These are phyloP conservation scores for Amitus sp. DNA, from an alignment of 2,888 invertebrate species.

Conservation along the genomic window DNA sequence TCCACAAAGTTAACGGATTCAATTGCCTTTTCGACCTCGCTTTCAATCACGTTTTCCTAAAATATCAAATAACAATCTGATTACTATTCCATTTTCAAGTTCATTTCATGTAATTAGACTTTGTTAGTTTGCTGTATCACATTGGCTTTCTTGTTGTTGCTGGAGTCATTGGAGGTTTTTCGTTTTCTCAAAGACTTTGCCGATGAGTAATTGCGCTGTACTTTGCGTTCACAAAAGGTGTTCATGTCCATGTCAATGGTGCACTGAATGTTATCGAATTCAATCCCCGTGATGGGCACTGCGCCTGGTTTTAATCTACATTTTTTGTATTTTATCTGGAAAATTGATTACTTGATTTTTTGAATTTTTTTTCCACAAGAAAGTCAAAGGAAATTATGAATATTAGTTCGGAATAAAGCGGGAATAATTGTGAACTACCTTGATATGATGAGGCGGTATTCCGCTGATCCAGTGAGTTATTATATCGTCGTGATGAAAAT, in stretches of 20 bases:
- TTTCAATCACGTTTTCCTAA: conserved; percentile 15
- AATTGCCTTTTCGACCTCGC: conserved; percentile 21
- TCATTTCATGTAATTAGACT: too few relatives aligned
- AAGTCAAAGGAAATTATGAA: not conserved
- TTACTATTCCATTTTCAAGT: too few relatives aligned
- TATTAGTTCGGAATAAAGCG: not conserved
- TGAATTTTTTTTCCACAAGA: not conserved
- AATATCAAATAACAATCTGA: conserved; percentile 19
- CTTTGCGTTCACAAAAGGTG: conserved; percentile 20
- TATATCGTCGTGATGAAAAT: conserved; percentile 56
- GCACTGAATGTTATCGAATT: conserved; percentile 27
- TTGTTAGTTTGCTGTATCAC: too few relatives aligned
- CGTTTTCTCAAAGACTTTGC: too few relatives aligned
- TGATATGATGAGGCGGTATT: conserved; percentile 58
- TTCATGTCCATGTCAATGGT: conserved; percentile 18
- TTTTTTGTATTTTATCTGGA: conserved; percentile 56
- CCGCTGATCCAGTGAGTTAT: conserved; percentile 62
- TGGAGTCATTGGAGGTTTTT: too few relatives aligned
- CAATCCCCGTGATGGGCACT: conserved; percentile 43
- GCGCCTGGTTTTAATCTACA: conserved; percentile 56
- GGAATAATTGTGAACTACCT: conserved; percentile 40
- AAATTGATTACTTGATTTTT: conserved; percentile 7
- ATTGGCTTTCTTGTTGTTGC: too few relatives aligned
- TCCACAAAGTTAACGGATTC: conserved; percentile 11
- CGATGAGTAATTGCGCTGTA: conserved; percentile 24